Conservation (phyloP, 2,888 invertebrate species). For the Sicus ferrugineus region DNA sequence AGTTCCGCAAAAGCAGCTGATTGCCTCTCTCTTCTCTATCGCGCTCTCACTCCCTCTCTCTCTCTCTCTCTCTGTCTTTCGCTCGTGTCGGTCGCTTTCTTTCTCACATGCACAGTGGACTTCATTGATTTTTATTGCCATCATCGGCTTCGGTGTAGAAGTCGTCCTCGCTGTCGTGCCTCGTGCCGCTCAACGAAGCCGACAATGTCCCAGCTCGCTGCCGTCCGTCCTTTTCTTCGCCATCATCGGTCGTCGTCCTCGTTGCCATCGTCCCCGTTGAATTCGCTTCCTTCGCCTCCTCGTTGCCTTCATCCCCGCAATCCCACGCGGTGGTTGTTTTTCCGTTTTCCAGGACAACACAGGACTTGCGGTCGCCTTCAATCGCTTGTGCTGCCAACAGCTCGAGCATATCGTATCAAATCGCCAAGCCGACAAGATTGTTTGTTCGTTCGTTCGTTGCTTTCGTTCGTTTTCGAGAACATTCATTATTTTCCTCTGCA, state of each 20-base stretch:
- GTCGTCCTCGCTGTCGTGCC: neutral
- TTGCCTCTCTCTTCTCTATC: too few species aligned
- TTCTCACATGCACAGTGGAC: neutral
- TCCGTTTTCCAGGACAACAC: constrained; percentile 31
- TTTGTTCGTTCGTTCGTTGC: constrained; percentile 63
- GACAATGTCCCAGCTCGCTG: neutral
- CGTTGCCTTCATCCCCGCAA: neutral
- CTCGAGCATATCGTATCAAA: constrained; percentile 29
- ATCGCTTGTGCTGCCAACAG: neutral
- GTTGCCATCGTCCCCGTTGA: neutral
- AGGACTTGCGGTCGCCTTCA: constrained; percentile 6
- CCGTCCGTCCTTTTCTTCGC: neutral
- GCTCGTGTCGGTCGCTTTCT: neutral
- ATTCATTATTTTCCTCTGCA: constrained; percentile 64
- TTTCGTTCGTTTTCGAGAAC: constrained; percentile 63
- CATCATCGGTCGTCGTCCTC: too few species aligned
- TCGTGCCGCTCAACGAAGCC: neutral
- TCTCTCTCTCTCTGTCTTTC: neutral
- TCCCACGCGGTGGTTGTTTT: constrained; percentile 4
- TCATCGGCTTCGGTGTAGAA: neutral
- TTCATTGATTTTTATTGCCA: neutral
- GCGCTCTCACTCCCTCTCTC: neutral
- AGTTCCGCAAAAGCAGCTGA: neutral
- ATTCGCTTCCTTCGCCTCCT: neutral
- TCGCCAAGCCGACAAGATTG: constrained; percentile 49